Percentiles rank a stretch among this genome's conserved stretches.
phyloP scores from a whole-genome alignment of 2,797 vertebrate genomes.

The Artibeus jamaicensis region DNA sequence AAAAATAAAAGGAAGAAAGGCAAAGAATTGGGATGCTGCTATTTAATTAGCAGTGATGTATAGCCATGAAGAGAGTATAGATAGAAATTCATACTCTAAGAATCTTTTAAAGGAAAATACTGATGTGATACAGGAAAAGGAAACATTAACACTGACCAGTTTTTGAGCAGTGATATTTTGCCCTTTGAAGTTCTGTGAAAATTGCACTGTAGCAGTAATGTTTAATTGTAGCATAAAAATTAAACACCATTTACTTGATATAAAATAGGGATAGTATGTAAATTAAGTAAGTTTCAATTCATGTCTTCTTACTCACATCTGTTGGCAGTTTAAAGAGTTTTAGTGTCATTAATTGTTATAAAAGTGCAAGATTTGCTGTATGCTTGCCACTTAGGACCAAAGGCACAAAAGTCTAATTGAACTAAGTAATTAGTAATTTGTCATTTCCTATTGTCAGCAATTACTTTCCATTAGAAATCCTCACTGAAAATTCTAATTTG shows the following conservation, averaged over 20 bases:
- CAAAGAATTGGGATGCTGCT: background rate
- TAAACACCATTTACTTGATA: conserved; percentile 86
- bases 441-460: conserved; percentile 93
- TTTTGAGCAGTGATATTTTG: conserved; percentile 78
- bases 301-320: conserved; percentile 89
- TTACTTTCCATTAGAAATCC: conserved; percentile 91
- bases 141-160: conserved; percentile 65
- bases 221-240: conserved; percentile 88
- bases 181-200: conserved; percentile 80
- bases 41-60: conserved; percentile 39
- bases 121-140: conserved; percentile 72
- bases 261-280: conserved; percentile 87
- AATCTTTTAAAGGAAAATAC: conserved; percentile 76
- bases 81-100: conserved; percentile 60
- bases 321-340: conserved; percentile 90
- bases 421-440: conserved; percentile 93
- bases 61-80: background rate
- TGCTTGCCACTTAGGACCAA: conserved; percentile 90
- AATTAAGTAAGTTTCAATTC: conserved; percentile 89
- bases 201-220: conserved; percentile 80
- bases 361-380: conserved; percentile 91
- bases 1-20: background rate
- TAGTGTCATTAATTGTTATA: conserved; percentile 91
- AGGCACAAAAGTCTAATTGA: conserved; percentile 92
- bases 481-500: conserved; percentile 90